Base-by-base conservation (phyloP, 2,888 invertebrate genomes). In the Brachyptera putata region DNA sequence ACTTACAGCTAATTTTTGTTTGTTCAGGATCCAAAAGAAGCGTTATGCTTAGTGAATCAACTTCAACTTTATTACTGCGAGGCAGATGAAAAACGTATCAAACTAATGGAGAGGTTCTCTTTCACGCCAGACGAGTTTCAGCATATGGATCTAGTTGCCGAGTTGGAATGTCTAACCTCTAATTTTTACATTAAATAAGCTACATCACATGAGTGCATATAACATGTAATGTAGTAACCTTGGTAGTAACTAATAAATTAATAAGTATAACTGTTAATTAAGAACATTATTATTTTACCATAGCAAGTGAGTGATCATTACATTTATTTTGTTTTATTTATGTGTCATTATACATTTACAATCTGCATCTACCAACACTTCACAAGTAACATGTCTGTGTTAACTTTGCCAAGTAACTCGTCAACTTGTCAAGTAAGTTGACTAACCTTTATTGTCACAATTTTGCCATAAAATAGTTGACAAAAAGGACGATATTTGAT, bases 11-110 rank as follows among this genome's bases (percentile, higher is more conserved):
- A 7, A 16, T 18, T 21, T 24, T 4, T 25, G 2, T 50, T 30
- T 24, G 67, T 67, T 30, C 67, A 74, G 59, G 84, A 77, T 71
- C 84, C 81, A 0, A 81, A 84, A 70, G 93, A 94, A 75, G 93
- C 93, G 0, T 90, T 88, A 70, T 93, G 91, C 71, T 74, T 94
- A 57, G 90, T 87, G 0, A 92, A 93, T 73, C 89, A 93, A 72
- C 76, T 93, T 62, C 91, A 92, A 72, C 77, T 93, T 75, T 94
- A 91, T 75, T 94, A 92, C 72, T 81, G 80, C 53, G 83, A 84
- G 66, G 79, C 84, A 57, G 82, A 87, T 70, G 72, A 79, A 13
- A 76, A 76, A 3, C 86, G 89, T 70, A 70, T 80, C 1, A 73
- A 80, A 48, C 72, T 93, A 39, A 71, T 94, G 61, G 77, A 87